Conservation (phyloP, 2,113 vertebrate genomes). For the Mirza zaza region DNA sequence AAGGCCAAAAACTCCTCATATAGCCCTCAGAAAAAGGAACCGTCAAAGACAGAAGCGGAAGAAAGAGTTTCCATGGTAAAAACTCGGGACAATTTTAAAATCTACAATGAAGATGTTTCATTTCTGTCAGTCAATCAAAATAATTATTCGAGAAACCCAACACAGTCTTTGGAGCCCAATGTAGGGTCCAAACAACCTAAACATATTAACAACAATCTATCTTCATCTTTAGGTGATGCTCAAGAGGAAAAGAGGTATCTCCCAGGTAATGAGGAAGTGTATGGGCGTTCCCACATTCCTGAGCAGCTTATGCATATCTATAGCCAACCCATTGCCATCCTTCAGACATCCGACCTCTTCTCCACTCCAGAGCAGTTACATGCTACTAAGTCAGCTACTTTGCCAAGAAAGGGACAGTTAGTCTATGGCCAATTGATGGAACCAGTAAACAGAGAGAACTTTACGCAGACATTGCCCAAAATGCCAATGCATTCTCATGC, state of each 20-base stretch:
- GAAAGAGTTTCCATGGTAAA: slow-evolving; percentile 82
- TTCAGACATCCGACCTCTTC: slow-evolving; percentile 92
- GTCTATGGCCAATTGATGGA: slow-evolving; percentile 89
- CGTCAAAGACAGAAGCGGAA: slow-evolving; percentile 76
- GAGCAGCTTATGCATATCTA: slow-evolving; percentile 94
- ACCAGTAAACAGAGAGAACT: slow-evolving; percentile 86
- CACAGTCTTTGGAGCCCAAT: slow-evolving; percentile 72
- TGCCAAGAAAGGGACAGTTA: slow-evolving; percentile 89
- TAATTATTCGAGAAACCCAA: slow-evolving; percentile 76
- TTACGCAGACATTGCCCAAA: slow-evolving; percentile 93
- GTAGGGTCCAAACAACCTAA: slow-evolving; percentile 81
- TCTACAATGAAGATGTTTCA: slow-evolving; percentile 92
- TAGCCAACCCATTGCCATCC: slow-evolving; percentile 91
- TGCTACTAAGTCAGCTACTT: slow-evolving; percentile 90
- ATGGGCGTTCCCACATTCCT: slow-evolving; percentile 84
- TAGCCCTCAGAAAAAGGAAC: slow-evolving; percentile 83
- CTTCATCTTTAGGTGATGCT: slow-evolving; percentile 72
- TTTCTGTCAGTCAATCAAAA: slow-evolving; percentile 79
- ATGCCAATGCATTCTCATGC: slow-evolving; percentile 82
- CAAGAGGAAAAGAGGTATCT: slow-evolving; percentile 86
- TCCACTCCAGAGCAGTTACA: slow-evolving; percentile 87
- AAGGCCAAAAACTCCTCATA: slow-evolving; percentile 82
- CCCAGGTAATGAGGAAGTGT: slow-evolving; percentile 84
- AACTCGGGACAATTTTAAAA: slow-evolving; percentile 91
- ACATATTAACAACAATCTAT: slow-evolving; percentile 82